Evolutionary conservation across 2,797 vertebrate species (phyloP), one percentile per base, ranked within the genome.

Genomic region (Crypturellus tataupa): DNA sequence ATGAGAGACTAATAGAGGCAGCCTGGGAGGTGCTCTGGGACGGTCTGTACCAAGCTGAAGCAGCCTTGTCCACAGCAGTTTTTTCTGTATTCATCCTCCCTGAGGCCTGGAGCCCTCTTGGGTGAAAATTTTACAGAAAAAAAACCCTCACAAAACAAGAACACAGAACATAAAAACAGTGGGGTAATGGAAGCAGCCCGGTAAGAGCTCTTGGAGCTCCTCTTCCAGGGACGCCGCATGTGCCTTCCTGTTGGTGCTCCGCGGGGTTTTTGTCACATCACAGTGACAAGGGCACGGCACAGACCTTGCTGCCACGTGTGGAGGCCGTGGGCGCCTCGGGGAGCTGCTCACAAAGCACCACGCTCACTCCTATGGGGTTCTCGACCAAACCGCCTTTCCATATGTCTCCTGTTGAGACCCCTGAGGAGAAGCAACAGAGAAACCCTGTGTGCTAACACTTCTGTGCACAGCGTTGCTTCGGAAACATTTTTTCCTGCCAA

Each of bases 201-300:
- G 70, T 85, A 93, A 51, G 40, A 77, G 47, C 53, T 85, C 71
- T n/a, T 55, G 51, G 51, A 85, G 24, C 78, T 94, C 63, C 68
- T 67, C 93, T 95, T 94, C 67, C 81, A 93, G 95, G 39, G 63
- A 56, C 33, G 16, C 78, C 90, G 94, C 92, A 81, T 31, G 31
- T 93, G 87, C 62, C 58, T 27, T 85, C 75, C 80, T 84, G 71
- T 42, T 87, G 56, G 58, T 70, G 67, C 95, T 89, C 95, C 85
- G 88, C 47, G 53, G 31, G 39, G 31, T 80, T 94, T 95, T 96
- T 85, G 46, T 87, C 53, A 67, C 59, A 69, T 37, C n/a, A 3
- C 19, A 81, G 82, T 80, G 53, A 76, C 56, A 80, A 96, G 59
- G 55, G 53, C 87, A 68, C 56, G 71, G 86, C 75, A 92, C 60